A percentile compares a stretch with the other conserved stretches of the same genome.
Conservation (phyloP, 2,113 vertebrate species). For the Megatriorchis doriae region DNA sequence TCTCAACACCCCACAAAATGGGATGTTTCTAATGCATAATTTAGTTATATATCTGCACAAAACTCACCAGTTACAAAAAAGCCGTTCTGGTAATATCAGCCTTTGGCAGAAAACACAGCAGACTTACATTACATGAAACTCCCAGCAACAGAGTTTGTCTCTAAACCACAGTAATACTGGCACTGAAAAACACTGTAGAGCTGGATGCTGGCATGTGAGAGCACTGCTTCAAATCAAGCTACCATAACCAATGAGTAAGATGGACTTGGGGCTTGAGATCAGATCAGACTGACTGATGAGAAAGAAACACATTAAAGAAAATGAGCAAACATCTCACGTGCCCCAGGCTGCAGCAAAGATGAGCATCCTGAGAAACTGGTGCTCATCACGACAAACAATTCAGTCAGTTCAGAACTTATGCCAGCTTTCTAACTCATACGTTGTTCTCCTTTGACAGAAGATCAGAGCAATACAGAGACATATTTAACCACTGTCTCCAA, state of each 20-base stretch:
- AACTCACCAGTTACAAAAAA: not conserved
- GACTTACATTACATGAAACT: not conserved
- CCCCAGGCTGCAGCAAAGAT: not conserved
- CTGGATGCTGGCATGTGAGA: not conserved
- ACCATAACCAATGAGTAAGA: accelerated
- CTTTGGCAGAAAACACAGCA: not conserved
- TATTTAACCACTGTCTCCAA: not conserved
- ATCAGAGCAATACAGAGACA: not conserved
- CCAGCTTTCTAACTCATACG: not conserved
- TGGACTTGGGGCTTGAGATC: not conserved
- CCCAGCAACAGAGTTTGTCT: not conserved
- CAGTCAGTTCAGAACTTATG: not conserved
- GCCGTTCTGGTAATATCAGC: not conserved
- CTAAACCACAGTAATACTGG: not conserved
- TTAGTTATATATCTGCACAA: not conserved
- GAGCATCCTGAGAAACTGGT: not conserved
- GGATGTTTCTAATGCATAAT: not conserved
- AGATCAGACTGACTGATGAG: not conserved
- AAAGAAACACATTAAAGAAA: not conserved
- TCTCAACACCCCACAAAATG: not conserved
- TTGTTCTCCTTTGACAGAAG: not conserved
- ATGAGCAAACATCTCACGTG: not conserved
- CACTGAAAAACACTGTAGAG: not conserved
- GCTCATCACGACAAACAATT: not conserved
- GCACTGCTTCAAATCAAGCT: not conserved